These are phyloP conservation scores for Cassiopea xamachana DNA, from an alignment of 30 jellyfish, hydroid and myxozoan genomes.

Conservation along the genomic window DNA sequence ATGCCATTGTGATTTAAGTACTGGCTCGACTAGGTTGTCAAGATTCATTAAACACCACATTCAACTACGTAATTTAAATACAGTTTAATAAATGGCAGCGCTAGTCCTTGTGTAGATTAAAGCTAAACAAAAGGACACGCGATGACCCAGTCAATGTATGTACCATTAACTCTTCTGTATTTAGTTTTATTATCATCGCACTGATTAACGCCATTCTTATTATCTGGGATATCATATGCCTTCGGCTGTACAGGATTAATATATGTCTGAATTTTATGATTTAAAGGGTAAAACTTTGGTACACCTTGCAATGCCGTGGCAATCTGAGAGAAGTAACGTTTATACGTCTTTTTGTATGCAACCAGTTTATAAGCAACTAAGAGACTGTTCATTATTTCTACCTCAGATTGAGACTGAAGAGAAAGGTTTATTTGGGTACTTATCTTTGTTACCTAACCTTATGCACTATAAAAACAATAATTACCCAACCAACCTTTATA, in stretches of 20 bases:
- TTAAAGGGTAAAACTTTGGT: neutral
- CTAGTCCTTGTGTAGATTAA: neutral
- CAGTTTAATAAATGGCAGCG: neutral
- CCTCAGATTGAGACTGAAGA: too few species aligned
- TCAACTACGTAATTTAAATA: neutral
- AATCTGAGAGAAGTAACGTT: too few species aligned
- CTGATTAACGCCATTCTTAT: neutral
- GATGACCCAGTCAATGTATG: slow-evolving; percentile 16
- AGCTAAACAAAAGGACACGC: slow-evolving; percentile 3
- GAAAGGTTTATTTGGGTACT: too few species aligned
- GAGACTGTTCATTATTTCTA: too few species aligned
- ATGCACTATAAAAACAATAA: too few species aligned
- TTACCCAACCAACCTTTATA: too few species aligned
- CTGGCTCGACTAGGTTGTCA: too few species aligned
- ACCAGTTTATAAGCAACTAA: too few species aligned
- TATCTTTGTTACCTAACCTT: too few species aligned
- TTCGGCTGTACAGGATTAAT: neutral
- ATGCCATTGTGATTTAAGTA: too few species aligned
- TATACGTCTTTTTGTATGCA: too few species aligned
- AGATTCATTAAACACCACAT: neutral
- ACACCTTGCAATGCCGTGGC: too few species aligned
- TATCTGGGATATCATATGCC: neutral
- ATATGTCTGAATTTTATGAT: neutral
- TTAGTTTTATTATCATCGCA: neutral
- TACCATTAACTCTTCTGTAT: neutral